Conservation (phyloP, 2,113 vertebrate species). For the Ahaetulla prasina region DNA sequence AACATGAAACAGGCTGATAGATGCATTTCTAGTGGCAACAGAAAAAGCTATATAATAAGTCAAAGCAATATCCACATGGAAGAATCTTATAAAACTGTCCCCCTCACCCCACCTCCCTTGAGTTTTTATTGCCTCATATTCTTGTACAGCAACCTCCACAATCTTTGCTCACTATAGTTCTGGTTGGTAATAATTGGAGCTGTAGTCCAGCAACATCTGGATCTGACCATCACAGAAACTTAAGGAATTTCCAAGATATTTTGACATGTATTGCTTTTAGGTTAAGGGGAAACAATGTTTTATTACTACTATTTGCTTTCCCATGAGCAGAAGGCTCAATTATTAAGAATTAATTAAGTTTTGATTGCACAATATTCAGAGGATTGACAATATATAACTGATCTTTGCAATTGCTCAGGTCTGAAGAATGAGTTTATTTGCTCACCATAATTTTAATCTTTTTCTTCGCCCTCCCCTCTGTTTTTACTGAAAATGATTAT, state of each 20-base stretch:
- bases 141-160: background rate
- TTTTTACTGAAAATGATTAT: background rate
- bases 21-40: background rate
- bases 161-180: background rate
- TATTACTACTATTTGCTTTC: background rate
- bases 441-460: background rate
- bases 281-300: background rate
- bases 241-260: background rate
- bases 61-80: background rate
- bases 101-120: fast-evolving
- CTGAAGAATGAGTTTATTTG: background rate
- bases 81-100: background rate
- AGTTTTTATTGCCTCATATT: background rate
- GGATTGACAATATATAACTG: background rate
- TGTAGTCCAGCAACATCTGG: background rate
- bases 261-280: background rate
- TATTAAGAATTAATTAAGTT: background rate
- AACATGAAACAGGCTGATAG: background rate
- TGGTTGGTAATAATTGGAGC: background rate
- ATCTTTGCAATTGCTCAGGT: background rate
- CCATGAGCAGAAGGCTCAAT: background rate
- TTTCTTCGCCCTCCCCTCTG: background rate
- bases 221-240: background rate
- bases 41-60: background rate
- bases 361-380: background rate